Conservation (phyloP, 2,888 invertebrate species). For the Monopis laevigella region DNA sequence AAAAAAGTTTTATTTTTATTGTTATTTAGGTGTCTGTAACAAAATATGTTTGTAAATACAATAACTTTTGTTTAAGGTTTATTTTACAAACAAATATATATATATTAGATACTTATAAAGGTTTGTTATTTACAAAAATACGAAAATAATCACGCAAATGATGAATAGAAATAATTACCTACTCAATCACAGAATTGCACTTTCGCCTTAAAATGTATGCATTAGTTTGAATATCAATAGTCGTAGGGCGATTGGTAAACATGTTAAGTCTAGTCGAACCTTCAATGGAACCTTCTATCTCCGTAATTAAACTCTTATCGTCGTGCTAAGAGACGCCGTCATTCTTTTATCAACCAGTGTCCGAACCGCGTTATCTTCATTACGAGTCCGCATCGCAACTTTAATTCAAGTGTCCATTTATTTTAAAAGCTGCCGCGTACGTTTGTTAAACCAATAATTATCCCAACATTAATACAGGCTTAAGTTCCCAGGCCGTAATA, state of each 20-base stretch:
- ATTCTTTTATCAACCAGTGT: conserved; percentile 49
- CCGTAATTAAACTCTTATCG: conserved; percentile 57
- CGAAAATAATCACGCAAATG: no score
- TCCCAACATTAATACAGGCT: conserved; percentile 38
- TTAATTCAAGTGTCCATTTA: conserved; percentile 60
- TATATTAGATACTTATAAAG: no score
- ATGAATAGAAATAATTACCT: no score
- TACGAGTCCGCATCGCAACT: conserved; percentile 46
- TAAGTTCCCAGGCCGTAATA: conserved; percentile 36
- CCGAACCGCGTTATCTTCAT: conserved; percentile 56
- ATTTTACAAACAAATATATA: no score
- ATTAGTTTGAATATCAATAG: neutral
- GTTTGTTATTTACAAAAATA: no score
- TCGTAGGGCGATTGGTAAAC: neutral
- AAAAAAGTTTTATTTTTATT: no score
- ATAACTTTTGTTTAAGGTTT: no score
- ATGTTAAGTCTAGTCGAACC: conserved; percentile 15
- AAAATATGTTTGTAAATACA: no score
- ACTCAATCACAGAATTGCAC: no score
- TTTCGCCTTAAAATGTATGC: neutral
- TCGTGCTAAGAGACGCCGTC: conserved; percentile 47
- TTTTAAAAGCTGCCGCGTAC: conserved; percentile 50
- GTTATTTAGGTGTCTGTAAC: no score
- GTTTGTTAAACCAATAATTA: conserved; percentile 53
- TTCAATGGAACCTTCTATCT: conserved; percentile 36